These are phyloP conservation scores for Barnardius zonarius DNA, from an alignment of 2,113 vertebrate species.

Conservation along the genomic window DNA sequence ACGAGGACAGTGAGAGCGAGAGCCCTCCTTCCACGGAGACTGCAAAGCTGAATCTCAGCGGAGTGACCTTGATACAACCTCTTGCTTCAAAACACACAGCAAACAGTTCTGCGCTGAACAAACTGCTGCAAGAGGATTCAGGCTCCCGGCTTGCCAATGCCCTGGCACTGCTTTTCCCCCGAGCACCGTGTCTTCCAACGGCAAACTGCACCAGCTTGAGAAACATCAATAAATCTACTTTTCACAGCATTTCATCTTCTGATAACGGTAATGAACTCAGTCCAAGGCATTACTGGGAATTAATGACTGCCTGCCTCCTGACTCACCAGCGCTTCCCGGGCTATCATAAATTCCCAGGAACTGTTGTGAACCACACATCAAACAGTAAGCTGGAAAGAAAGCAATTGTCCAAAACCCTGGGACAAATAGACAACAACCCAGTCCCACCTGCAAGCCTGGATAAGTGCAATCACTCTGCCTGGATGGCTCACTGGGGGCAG, in stretches of 20 bases:
- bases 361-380: neutral
- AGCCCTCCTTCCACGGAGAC: neutral
- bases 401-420: neutral
- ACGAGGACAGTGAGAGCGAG: neutral
- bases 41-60: neutral
- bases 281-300: constrained; percentile 42
- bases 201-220: neutral
- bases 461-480: fast-evolving
- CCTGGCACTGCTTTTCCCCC: neutral
- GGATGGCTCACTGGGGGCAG: neutral
- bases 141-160: neutral
- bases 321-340: constrained; percentile 14
- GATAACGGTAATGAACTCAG: constrained; percentile 48
- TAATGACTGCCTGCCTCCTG: constrained; percentile 51
- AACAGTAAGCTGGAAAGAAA: neutral
- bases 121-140: constrained; percentile 9
- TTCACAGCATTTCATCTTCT: constrained; percentile 43
- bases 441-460: neutral
- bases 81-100: constrained; percentile 5
- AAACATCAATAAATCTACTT: constrained; percentile 45
- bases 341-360: constrained; percentile 28
- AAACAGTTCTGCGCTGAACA: neutral
- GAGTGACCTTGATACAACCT: constrained; percentile 41
- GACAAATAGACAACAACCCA: neutral
- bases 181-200: neutral